Evolutionary conservation across 2,113 vertebrate species (phyloP).

Genomic region (Sceloporus tristichus): DNA sequence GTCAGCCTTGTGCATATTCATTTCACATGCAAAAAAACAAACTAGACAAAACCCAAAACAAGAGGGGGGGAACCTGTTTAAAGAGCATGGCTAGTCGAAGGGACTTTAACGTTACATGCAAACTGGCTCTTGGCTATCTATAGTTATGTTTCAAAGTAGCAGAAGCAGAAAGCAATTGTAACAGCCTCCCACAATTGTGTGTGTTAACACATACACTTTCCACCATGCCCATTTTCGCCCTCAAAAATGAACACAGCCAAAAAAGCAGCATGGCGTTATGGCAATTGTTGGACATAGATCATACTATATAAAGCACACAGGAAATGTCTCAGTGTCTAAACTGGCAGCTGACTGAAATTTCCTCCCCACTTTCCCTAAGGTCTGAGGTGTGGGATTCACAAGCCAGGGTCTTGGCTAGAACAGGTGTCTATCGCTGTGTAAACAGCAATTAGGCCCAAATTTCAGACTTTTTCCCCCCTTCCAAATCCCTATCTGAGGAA

Average conservation of each 20-base stretch:
- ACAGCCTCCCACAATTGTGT: not conserved
- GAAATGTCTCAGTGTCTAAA: constrained; percentile 72
- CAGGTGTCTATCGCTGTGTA: constrained; percentile 91
- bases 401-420: constrained; percentile 88
- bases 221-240: constrained; percentile 64
- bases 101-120: not conserved
- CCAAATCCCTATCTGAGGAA: constrained; percentile 88
- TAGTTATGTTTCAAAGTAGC: not conserved
- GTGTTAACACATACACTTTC: constrained; percentile 48
- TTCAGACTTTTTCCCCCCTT: constrained; percentile 80
- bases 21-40: not conserved
- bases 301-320: constrained; percentile 63
- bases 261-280: constrained; percentile 56
- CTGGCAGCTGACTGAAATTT: constrained; percentile 90
- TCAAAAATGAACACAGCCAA: constrained; percentile 71
- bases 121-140: not conserved
- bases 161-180: constrained; percentile 49
- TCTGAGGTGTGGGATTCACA: constrained; percentile 94
- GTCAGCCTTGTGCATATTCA: not conserved
- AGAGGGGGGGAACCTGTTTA: not conserved
- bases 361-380: constrained; percentile 84
- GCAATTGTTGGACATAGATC: constrained; percentile 59
- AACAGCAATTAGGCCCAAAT: constrained; percentile 95
- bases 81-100: not conserved
- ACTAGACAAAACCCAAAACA: not conserved